Percentiles rank a stretch among this genome's conserved stretches.
Conservation (phyloP, 1,140 invertebrate genomes). For the Hycleus phaleratus region DNA sequence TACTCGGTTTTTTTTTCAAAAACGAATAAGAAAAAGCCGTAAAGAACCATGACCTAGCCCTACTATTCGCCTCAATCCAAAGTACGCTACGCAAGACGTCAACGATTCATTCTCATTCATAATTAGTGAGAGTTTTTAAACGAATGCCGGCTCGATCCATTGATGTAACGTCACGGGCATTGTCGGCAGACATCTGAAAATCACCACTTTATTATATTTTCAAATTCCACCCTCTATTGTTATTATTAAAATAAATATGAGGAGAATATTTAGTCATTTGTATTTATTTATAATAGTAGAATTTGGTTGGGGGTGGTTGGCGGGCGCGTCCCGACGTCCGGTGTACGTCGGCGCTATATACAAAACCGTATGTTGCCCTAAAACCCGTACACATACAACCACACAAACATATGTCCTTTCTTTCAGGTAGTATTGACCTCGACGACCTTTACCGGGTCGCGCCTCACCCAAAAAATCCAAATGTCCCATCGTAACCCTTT, state of each 20-base stretch:
- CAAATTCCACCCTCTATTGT: too few species aligned
- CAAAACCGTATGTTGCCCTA: too few species aligned
- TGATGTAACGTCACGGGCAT: constrained; percentile 22
- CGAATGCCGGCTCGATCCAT: constrained; percentile 22
- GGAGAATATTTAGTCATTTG: too few species aligned
- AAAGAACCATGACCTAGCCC: constrained; percentile 38
- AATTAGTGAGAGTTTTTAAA: constrained; percentile 32
- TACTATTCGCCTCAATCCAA: constrained; percentile 26
- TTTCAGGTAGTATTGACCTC: neutral
- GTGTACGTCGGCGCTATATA: too few species aligned
- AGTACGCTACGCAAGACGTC: constrained; percentile 21
- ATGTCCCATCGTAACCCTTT: too few species aligned
- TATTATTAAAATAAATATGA: too few species aligned
- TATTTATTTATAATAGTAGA: too few species aligned
- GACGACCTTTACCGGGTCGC: neutral
- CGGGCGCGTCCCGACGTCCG: too few species aligned
- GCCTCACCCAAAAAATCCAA: too few species aligned
- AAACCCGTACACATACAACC: too few species aligned
- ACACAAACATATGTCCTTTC: too few species aligned
- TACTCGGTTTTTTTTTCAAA: constrained; percentile 24
- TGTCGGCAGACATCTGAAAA: constrained; percentile 9
- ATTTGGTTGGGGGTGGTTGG: too few species aligned
- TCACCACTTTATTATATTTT: neutral
- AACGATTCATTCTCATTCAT: constrained; percentile 27
- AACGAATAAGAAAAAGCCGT: constrained; percentile 35